A percentile compares a stretch with the other conserved stretches of the same genome.
Evolutionary conservation across 2,797 vertebrate genomes (phyloP).

Genomic region (Orientallactaga sibirica): DNA sequence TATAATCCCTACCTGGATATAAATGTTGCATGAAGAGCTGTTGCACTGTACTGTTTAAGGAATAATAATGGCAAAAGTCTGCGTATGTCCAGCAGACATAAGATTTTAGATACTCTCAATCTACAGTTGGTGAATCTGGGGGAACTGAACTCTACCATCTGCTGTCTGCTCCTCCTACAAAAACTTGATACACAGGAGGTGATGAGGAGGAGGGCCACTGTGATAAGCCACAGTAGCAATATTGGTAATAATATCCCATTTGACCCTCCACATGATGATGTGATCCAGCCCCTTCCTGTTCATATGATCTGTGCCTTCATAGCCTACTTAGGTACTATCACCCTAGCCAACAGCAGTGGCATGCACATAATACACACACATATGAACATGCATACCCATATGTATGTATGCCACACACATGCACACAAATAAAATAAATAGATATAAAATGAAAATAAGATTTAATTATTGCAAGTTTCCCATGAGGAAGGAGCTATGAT

Average conservation of each 20-base stretch:
- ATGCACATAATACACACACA: no score
- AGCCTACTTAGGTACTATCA: not conserved
- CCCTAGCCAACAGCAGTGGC: not conserved
- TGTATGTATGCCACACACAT: no score
- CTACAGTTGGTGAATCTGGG: not conserved
- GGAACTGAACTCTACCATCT: not conserved
- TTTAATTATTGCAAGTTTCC: conserved; percentile 37
- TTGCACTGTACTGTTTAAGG: not conserved
- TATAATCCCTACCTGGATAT: not conserved
- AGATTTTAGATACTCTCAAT: not conserved
- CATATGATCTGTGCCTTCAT: not conserved
- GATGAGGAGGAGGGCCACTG: not conserved
- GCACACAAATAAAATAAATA: no score
- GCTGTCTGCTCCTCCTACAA: not conserved
- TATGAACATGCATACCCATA: no score
- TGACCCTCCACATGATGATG: not conserved
- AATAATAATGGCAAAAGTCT: not conserved
- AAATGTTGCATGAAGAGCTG: not conserved
- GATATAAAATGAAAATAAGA: not conserved
- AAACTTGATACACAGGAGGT: not conserved
- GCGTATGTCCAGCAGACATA: not conserved
- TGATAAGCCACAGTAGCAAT: not conserved
- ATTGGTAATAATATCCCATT: not conserved
- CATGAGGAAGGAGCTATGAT: not conserved
- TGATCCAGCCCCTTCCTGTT: not conserved